Evolutionary conservation across 2,888 invertebrate genomes (phyloP).

Genomic region (Halictus ligatus): DNA sequence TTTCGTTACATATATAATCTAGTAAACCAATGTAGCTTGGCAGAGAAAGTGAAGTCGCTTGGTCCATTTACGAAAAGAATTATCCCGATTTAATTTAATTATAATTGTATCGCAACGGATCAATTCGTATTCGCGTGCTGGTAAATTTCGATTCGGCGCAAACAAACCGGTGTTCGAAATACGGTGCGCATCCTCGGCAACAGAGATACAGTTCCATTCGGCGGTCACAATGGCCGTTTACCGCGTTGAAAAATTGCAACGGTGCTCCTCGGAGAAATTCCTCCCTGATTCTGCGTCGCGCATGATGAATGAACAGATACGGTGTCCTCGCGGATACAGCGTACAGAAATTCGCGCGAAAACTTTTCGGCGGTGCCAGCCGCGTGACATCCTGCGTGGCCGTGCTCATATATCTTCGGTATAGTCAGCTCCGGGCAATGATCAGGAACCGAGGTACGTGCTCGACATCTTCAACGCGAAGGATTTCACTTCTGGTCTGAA

Average conservation of each 20-base stretch:
- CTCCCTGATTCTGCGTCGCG: background rate
- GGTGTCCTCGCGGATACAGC: background rate
- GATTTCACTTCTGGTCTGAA: constrained; percentile 65
- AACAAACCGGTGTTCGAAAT: background rate
- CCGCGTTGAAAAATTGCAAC: constrained; percentile 4
- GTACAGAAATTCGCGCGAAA: constrained; percentile 23
- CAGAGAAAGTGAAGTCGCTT: too few relatives aligned
- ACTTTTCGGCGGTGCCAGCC: constrained; percentile 28
- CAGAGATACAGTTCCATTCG: background rate
- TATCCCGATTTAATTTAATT: too few relatives aligned
- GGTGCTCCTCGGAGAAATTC: background rate
- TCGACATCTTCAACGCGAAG: constrained; percentile 67
- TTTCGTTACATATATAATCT: too few relatives aligned
- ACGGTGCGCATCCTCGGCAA: background rate
- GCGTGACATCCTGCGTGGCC: constrained; percentile 43
- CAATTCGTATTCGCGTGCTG: background rate
- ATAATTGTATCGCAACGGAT: background rate
- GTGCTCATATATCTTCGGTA: constrained; percentile 47
- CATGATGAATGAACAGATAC: constrained; percentile 2
- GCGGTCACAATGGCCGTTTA: background rate
- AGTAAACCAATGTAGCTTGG: too few relatives aligned
- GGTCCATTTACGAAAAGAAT: too few relatives aligned
- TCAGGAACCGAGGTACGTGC: constrained; percentile 71
- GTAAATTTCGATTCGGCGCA: background rate
- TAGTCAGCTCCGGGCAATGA: constrained; percentile 64